Evolutionary conservation across 1,140 invertebrate genomes (phyloP).

Genomic region (Heterodera schachtii): DNA sequence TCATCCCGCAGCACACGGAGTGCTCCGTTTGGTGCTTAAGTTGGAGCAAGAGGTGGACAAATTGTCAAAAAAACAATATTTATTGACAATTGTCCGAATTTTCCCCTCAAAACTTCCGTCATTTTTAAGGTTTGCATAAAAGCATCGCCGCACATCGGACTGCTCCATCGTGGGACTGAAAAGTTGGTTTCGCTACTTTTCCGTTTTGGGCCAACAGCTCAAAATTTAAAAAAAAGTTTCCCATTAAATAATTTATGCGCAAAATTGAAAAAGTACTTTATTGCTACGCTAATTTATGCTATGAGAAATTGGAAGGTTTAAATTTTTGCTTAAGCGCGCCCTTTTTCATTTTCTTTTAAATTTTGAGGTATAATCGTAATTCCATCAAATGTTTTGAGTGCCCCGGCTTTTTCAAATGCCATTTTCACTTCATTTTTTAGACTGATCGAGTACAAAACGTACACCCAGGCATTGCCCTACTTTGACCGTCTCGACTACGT

Average conservation of each 20-base stretch:
- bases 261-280: too few relatives aligned
- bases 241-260: too few relatives aligned
- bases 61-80: neutral
- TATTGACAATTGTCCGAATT: neutral
- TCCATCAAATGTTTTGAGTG: too few relatives aligned
- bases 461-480: conserved; percentile 92
- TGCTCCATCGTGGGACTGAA: conserved; percentile 92
- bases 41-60: conserved; percentile 83
- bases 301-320: too few relatives aligned
- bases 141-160: conserved; percentile 93
- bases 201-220: too few relatives aligned
- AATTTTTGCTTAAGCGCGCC: too few relatives aligned
- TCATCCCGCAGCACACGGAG: conserved; percentile 97
- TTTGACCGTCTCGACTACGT: conserved; percentile 98
- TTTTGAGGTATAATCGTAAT: too few relatives aligned
- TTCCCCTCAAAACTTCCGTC: conserved; percentile 13
- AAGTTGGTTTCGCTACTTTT: too few relatives aligned
- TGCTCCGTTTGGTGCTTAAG: conserved; percentile 88
- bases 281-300: too few relatives aligned
- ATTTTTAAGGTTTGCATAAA: conserved; percentile 76
- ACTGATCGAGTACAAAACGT: conserved; percentile 96
- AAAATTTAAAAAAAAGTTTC: too few relatives aligned
- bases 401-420: too few relatives aligned
- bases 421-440: neutral
- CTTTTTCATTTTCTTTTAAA: too few relatives aligned